phyloP scores from a whole-genome alignment of 2,888 invertebrate genomes.

The Chaitophorus viminalis region DNA sequence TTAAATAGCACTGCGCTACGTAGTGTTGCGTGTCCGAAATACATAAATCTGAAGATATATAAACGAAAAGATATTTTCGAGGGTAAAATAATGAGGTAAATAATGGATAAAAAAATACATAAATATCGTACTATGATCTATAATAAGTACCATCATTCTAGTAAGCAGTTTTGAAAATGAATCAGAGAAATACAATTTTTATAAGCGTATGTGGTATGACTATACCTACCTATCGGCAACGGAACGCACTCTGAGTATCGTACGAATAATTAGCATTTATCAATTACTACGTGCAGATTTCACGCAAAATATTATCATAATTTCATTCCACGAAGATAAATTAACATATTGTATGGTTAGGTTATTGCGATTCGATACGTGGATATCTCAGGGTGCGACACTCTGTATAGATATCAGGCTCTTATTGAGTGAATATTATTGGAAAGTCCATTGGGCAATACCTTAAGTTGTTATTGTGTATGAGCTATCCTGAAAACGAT shows the following conservation, averaged over 20 bases:
- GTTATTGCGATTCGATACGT: no score
- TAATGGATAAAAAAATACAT: not conserved
- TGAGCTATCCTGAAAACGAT: not conserved
- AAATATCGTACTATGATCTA: no score
- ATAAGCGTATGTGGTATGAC: constrained; percentile 7
- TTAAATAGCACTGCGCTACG: not conserved
- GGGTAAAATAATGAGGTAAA: not conserved
- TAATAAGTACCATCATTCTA: not conserved
- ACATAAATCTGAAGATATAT: not conserved
- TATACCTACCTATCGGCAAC: no score
- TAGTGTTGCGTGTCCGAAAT: not conserved
- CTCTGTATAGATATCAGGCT: no score
- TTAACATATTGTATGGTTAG: no score
- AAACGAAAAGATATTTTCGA: not conserved
- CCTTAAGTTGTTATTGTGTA: no score
- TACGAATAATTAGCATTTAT: not conserved
- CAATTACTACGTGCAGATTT: no score
- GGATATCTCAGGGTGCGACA: no score
- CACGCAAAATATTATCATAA: no score
- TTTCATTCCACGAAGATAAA: no score
- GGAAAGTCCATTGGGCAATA: no score
- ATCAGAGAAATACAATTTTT: constrained; percentile 11
- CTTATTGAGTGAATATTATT: no score
- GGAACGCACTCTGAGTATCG: not conserved
- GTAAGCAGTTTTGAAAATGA: constrained; percentile 10